A percentile compares a stretch with the other conserved stretches of the same genome.
These are phyloP conservation scores for Abramis brama DNA, from an alignment of 2,113 vertebrate genomes.

Conservation along the genomic window DNA sequence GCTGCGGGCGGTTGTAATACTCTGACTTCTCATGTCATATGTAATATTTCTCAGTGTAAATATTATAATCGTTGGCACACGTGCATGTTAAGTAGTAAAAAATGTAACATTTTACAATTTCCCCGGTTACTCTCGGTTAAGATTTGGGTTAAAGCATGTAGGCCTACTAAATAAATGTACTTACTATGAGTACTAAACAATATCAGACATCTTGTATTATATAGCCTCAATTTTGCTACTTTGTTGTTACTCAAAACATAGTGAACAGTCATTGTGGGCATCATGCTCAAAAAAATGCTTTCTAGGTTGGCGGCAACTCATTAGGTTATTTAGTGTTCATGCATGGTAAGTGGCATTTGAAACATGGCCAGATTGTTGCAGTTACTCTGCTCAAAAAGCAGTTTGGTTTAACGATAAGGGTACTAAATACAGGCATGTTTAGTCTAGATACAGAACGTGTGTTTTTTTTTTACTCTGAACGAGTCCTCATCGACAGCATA, in stretches of 20 bases:
- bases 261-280: background rate
- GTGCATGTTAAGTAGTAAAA: no score
- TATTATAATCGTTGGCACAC: background rate
- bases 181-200: no score
- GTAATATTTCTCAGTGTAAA: background rate
- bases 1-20: background rate
- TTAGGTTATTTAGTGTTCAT: background rate
- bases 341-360: background rate
- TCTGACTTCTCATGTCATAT: background rate
- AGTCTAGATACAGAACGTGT: background rate
- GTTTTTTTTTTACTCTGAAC: background rate
- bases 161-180: no score
- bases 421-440: background rate
- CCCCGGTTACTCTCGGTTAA: no score
- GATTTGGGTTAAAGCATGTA: no score
- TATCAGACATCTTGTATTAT: background rate
- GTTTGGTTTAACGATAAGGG: conserved; percentile 18
- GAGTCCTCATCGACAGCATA: background rate
- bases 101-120: no score
- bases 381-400: background rate
- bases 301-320: background rate
- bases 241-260: background rate
- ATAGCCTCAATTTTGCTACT: background rate
- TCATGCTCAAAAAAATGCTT: background rate
- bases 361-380: background rate